These are phyloP conservation scores for Rynchops niger DNA, from an alignment of 2,113 vertebrate genomes.

Conservation along the genomic window DNA sequence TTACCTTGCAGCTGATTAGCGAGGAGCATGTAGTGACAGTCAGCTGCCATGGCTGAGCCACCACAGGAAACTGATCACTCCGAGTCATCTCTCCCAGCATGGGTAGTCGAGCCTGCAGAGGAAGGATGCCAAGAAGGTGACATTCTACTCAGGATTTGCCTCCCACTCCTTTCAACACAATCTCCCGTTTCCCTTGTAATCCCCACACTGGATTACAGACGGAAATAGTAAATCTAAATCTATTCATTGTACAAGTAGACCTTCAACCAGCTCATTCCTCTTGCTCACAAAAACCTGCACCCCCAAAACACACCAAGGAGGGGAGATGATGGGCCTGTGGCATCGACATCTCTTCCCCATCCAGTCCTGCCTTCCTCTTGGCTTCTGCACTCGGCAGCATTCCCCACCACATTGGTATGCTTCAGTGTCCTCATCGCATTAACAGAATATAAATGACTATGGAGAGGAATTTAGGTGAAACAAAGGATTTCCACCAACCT, in stretches of 20 bases:
- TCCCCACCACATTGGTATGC: not conserved
- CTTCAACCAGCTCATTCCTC: not conserved
- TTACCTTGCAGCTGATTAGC: not conserved
- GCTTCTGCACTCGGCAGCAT: not conserved
- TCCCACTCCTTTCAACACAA: not conserved
- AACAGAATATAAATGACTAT: not conserved
- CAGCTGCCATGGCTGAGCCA: fast-evolving
- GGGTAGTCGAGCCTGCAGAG: fast-evolving
- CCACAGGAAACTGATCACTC: not conserved
- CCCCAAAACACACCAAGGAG: not conserved
- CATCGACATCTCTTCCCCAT: not conserved
- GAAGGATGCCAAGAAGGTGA: not conserved
- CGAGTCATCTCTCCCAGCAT: fast-evolving
- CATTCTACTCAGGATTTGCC: not conserved
- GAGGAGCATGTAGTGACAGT: not conserved
- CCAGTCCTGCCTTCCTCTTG: not conserved
- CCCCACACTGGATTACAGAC: not conserved
- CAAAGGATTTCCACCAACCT: not conserved
- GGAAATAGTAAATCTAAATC: not conserved
- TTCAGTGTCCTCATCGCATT: not conserved
- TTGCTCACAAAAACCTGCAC: not conserved
- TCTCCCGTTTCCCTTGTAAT: not conserved
- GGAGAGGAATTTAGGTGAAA: not conserved
- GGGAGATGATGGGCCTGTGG: not conserved
- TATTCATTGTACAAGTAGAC: not conserved